These are phyloP conservation scores for Hydroisotoma schaefferi DNA, from an alignment of 2,888 invertebrate species.

Conservation along the genomic window DNA sequence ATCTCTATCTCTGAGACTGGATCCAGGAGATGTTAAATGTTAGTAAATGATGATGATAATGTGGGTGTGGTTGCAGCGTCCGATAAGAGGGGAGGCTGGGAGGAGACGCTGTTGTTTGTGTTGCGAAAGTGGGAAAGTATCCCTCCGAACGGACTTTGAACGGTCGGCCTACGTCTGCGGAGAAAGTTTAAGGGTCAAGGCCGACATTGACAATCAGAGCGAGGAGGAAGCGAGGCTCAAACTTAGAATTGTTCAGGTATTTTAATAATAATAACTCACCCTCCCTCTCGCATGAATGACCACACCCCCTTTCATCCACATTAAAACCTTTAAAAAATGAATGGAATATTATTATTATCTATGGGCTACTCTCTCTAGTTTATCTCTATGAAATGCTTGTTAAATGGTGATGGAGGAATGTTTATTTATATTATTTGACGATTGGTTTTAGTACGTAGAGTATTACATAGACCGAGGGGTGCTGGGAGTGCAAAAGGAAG, in stretches of 20 bases:
- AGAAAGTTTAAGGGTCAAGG: constrained; percentile 65
- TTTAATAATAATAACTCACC: no score
- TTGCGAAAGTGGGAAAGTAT: constrained; percentile 66
- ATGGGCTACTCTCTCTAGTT: no score
- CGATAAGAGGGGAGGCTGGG: constrained; percentile 63
- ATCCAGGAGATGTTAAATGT: no score
- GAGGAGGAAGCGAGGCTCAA: constrained; percentile 60
- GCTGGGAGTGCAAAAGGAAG: constrained; percentile 66
- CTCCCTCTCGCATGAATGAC: no score
- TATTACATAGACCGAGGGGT: constrained; percentile 72
- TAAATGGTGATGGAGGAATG: not conserved
- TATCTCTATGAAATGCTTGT: not conserved
- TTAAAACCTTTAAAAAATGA: no score
- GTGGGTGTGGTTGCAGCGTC: constrained; percentile 61
- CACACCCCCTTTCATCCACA: no score
- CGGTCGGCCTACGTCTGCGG: constrained; percentile 71
- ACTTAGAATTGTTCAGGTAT: constrained; percentile 60
- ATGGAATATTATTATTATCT: no score
- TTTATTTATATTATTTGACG: not conserved
- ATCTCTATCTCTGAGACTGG: no score
- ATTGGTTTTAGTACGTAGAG: constrained; percentile 62
- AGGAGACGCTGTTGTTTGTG: constrained; percentile 68
- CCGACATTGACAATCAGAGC: constrained; percentile 67
- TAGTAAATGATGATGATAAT: no score
- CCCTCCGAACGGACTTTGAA: constrained; percentile 64